Percentiles rank a stretch among this genome's conserved stretches.
Evolutionary conservation across 2,113 vertebrate species (phyloP).

Genomic region (Xenotilapia caudafasciata): DNA sequence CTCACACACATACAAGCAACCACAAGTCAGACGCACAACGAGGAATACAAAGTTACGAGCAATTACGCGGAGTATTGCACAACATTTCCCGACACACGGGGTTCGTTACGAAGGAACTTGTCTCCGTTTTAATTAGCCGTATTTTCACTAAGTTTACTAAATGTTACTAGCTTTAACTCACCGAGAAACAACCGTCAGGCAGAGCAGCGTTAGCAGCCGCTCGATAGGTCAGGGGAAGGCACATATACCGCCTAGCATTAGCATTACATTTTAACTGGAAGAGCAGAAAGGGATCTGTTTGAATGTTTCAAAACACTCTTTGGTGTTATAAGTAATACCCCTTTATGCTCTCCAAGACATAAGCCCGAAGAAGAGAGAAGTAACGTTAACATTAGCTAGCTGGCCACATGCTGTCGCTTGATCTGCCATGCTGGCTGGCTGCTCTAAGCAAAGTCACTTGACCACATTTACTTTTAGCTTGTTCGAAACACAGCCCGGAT

Average conservation of each 20-base stretch:
- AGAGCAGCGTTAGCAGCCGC: conserved; percentile 39
- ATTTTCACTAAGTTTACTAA: neutral
- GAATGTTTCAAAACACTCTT: neutral
- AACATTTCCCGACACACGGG: conserved; percentile 20
- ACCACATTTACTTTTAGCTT: conserved; percentile 70
- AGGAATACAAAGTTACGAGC: conserved; percentile 46
- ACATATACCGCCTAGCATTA: conserved; percentile 41
- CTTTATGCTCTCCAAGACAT: neutral
- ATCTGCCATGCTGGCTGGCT: conserved; percentile 65
- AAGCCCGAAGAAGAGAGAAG: neutral
- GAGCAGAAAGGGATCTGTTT: neutral
- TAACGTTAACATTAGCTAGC: conserved; percentile 39
- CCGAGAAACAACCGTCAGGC: neutral
- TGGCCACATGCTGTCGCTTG: conserved; percentile 66
- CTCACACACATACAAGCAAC: neutral
- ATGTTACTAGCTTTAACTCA: neutral
- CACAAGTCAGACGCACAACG: conserved; percentile 3
- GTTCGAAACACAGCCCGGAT: conserved; percentile 17
- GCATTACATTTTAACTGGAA: conserved; percentile 9
- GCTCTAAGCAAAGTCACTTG: conserved; percentile 66
- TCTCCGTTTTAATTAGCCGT: neutral
- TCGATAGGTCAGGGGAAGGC: conserved; percentile 36
- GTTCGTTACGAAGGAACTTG: neutral
- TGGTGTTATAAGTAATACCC: neutral
- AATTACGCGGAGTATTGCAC: conserved; percentile 28